Conservation (phyloP, 2,797 vertebrate genomes). For the Pantherophis vulpinus region DNA sequence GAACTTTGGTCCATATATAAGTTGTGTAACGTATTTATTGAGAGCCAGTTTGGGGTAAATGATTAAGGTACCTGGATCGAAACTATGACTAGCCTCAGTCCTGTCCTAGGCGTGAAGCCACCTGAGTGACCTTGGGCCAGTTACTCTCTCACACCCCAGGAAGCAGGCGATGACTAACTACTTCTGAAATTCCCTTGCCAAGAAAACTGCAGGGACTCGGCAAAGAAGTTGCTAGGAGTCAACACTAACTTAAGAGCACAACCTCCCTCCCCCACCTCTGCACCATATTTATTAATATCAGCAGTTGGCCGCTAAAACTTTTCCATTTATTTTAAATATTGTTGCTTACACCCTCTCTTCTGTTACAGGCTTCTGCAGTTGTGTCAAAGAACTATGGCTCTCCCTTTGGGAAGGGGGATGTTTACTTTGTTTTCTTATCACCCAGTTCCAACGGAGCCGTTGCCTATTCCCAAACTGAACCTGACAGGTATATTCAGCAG, state of each 20-base stretch:
- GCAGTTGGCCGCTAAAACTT: fast-evolving
- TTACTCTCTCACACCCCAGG: background rate
- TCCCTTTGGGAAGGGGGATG: slow-evolving; percentile 93
- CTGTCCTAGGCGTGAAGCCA: background rate
- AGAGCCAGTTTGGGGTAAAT: background rate
- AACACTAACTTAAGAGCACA: background rate
- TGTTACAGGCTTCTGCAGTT: slow-evolving; percentile 79
- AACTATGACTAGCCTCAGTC: background rate
- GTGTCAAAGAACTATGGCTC: slow-evolving; percentile 95
- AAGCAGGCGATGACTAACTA: background rate
- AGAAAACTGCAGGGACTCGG: background rate
- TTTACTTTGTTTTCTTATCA: slow-evolving; percentile 97
- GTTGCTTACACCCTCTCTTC: slow-evolving; percentile 4
- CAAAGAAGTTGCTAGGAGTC: background rate
- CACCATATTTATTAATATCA: background rate
- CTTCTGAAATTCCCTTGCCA: background rate
- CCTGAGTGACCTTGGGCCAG: background rate
- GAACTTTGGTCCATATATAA: background rate
- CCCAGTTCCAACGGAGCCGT: slow-evolving; percentile 91
- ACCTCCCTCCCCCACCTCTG: background rate
- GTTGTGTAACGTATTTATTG: background rate
- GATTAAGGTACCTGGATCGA: background rate
- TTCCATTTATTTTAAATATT: background rate
- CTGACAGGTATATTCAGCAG: slow-evolving; percentile 82
- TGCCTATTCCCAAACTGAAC: slow-evolving; percentile 94